Conservation (phyloP, 1,140 invertebrate genomes). For the Camponotus vicinus region DNA sequence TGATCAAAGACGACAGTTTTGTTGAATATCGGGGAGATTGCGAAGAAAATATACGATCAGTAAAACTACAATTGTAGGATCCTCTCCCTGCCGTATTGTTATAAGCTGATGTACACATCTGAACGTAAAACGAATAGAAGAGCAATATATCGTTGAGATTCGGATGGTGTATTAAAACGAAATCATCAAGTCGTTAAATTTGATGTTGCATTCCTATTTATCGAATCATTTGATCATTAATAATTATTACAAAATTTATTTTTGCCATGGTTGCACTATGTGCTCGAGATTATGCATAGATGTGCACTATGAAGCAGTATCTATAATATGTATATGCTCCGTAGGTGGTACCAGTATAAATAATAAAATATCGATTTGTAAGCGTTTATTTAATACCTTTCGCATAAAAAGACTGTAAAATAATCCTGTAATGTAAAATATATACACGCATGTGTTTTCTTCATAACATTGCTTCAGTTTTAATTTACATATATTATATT, state of each 20-base stretch:
- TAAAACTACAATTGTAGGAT: neutral
- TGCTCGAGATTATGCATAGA: conserved; percentile 49
- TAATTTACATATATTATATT: neutral
- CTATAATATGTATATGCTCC: neutral
- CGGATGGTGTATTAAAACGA: conserved; percentile 24
- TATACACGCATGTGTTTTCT: neutral
- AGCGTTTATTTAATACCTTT: conserved; percentile 49
- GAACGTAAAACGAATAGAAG: neutral
- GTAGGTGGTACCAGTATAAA: conserved; percentile 39
- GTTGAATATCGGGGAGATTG: neutral
- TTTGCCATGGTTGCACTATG: neutral
- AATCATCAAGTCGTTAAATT: conserved; percentile 5
- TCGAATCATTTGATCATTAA: conserved; percentile 25
- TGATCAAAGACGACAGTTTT: neutral
- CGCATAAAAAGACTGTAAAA: neutral
- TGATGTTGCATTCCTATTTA: conserved; percentile 6
- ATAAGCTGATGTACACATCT: conserved; percentile 11
- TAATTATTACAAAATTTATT: conserved; percentile 36
- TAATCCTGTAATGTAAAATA: no score
- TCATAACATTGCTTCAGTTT: conserved; percentile 13
- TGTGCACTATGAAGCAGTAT: no score
- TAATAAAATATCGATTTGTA: conserved; percentile 43
- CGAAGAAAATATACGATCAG: conserved; percentile 5
- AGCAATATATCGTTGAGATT: neutral
- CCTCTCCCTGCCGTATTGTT: neutral